Conservation (phyloP, 2,888 invertebrate species). For the Caenorhabditis wallacei region DNA sequence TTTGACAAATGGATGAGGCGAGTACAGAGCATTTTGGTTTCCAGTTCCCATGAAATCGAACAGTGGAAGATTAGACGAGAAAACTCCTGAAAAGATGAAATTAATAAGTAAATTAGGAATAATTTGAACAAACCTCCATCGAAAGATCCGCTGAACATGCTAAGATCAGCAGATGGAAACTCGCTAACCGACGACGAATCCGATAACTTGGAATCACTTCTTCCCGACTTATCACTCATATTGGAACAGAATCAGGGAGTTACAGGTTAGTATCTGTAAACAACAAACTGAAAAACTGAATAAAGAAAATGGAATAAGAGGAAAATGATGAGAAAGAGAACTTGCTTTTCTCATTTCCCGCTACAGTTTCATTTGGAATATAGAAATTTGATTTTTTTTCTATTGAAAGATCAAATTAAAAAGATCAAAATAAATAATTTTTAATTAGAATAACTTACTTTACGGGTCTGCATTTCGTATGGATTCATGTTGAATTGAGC, state of each 20-base stretch:
- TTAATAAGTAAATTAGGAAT: too few relatives aligned
- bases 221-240: conserved; percentile 51
- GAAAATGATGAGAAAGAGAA: neutral
- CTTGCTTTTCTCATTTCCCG: too few relatives aligned
- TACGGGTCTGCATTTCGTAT: too few relatives aligned
- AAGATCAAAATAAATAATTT: too few relatives aligned
- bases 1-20: conserved; percentile 45
- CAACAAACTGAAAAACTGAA: conserved; percentile 1
- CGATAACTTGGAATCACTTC: conserved; percentile 35
- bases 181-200: conserved; percentile 46
- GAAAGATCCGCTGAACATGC: conserved; percentile 47
- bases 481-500: too few relatives aligned
- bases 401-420: neutral
- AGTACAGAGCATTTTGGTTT: conserved; percentile 43
- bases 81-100: conserved; percentile 27
- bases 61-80: conserved; percentile 51
- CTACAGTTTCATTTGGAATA: too few relatives aligned
- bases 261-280: conserved; percentile 57
- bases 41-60: conserved; percentile 45
- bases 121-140: conserved; percentile 27
- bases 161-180: conserved; percentile 26
- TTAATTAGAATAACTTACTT: too few relatives aligned
- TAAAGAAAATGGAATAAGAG: neutral
- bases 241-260: conserved; percentile 48
- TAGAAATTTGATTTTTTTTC: too few relatives aligned